Conservation (phyloP, 2,888 invertebrate species). For the Dynastes maya region DNA sequence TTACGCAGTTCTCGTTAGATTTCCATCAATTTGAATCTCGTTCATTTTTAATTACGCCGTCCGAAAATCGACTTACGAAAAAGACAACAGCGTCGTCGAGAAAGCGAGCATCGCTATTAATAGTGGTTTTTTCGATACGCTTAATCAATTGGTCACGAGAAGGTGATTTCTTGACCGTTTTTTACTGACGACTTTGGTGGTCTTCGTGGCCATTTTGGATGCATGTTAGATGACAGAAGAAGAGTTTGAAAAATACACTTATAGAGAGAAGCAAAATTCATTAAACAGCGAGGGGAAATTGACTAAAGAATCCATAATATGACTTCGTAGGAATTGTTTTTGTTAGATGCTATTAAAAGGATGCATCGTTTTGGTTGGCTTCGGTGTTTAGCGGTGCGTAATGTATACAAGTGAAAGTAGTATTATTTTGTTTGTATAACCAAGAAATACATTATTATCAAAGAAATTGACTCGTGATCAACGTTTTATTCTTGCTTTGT, state of each 20-base stretch:
- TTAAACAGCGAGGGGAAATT: too few relatives aligned
- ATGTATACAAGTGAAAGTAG: slow-evolving; percentile 1
- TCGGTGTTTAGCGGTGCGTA: slow-evolving; percentile 6
- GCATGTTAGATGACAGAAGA: background rate
- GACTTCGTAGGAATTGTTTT: background rate
- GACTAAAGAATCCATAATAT: too few relatives aligned
- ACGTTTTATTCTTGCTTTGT: too few relatives aligned
- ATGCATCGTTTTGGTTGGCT: background rate
- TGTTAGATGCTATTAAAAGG: background rate
- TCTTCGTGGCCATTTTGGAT: background rate
- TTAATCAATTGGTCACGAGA: slow-evolving; percentile 32
- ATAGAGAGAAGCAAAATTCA: too few relatives aligned
- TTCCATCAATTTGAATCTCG: too few relatives aligned
- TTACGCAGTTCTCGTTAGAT: too few relatives aligned
- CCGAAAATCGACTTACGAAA: slow-evolving; percentile 14
- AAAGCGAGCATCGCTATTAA: too few relatives aligned
- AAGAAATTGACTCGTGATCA: too few relatives aligned
- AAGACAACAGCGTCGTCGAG: slow-evolving; percentile 10
- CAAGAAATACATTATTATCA: too few relatives aligned
- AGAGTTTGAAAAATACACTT: background rate
- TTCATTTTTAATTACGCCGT: too few relatives aligned
- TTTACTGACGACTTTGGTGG: slow-evolving; percentile 20
- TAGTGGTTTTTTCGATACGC: too few relatives aligned
- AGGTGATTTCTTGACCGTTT: slow-evolving; percentile 22
- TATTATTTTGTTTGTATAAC: background rate